A percentile compares a stretch with the other conserved stretches of the same genome.
Conservation (phyloP, 1,140 invertebrate species). For the Capitella teleta region DNA sequence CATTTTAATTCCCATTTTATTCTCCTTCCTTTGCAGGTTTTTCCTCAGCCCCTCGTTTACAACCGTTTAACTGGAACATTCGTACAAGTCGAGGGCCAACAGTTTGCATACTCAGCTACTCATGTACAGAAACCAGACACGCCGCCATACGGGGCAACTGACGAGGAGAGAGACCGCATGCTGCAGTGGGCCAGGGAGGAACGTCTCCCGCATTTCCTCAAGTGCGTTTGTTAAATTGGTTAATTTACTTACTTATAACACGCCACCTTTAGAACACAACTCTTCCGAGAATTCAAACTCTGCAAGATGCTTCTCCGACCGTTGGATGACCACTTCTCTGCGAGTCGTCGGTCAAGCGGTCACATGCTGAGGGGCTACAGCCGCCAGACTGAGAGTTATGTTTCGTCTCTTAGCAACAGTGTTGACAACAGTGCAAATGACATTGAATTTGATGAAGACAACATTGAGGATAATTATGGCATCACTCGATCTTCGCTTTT, state of each 20-base stretch:
- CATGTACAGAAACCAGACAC: conserved; percentile 1
- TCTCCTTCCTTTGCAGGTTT: conserved; percentile 24
- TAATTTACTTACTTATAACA: no score
- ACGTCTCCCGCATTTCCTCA: conserved; percentile 35
- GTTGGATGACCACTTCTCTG: conserved; percentile 29
- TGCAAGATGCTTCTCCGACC: conserved; percentile 36
- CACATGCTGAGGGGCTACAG: conserved; percentile 36
- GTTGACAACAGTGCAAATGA: conserved; percentile 17
- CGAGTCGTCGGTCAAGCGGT: conserved; percentile 25
- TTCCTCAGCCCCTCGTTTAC: conserved; percentile 32
- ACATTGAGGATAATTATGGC: background rate
- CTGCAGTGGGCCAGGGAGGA: conserved; percentile 36
- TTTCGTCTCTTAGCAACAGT: conserved; percentile 36
- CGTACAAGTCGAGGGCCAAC: conserved; percentile 21
- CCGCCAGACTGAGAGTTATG: conserved; percentile 32
- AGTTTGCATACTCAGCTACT: conserved; percentile 6
- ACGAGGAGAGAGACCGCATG: conserved; percentile 30
- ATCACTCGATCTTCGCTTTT: conserved; percentile 18
- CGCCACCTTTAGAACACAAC: conserved; percentile 26
- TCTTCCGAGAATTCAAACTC: conserved; percentile 39
- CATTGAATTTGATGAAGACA: conserved; percentile 6
- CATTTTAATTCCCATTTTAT: conserved; percentile 8
- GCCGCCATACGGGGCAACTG: conserved; percentile 32
- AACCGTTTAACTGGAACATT: conserved; percentile 38
- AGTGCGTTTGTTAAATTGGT: no score